These are phyloP conservation scores for Stegana nigrithorax DNA, from an alignment of 2,888 invertebrate species.

Conservation along the genomic window DNA sequence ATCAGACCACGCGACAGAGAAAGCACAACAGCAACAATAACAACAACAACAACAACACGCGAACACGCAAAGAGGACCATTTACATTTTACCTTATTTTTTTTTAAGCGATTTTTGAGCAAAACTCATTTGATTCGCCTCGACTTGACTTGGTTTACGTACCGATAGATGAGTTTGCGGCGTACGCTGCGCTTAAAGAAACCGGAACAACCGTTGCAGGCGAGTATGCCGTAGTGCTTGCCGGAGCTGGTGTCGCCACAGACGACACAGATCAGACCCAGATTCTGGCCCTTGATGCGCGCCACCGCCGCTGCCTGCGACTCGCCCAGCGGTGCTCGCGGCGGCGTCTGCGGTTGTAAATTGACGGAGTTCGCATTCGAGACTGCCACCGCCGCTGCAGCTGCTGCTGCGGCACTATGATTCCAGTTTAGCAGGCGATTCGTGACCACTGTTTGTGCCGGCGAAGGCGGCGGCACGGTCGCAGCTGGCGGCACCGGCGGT, in stretches of 20 bases:
- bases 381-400: slow-evolving; percentile 49
- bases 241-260: slow-evolving; percentile 96
- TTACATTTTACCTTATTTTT: no score
- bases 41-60: no score
- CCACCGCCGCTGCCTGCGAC: slow-evolving; percentile 26
- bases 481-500: slow-evolving; percentile 44
- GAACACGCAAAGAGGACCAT: no score
- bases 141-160: slow-evolving; percentile 66
- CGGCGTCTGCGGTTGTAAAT: no score
- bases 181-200: slow-evolving; percentile 96
- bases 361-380: slow-evolving; percentile 38
- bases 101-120: slow-evolving; percentile 11
- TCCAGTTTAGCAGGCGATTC: slow-evolving; percentile 65
- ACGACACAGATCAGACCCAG: slow-evolving; percentile 93
- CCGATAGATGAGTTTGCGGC: slow-evolving; percentile 97
- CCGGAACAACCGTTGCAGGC: slow-evolving; percentile 99
- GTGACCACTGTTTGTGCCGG: slow-evolving; percentile 14
- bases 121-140: slow-evolving; percentile 16
- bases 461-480: slow-evolving; percentile 19
- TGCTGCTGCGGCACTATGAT: slow-evolving; percentile 60
- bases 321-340: slow-evolving; percentile 19
- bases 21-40: neutral
- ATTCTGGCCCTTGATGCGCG: slow-evolving; percentile 71
- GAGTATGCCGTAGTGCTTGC: slow-evolving; percentile 97
- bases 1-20: slow-evolving; percentile 20